Conservation (phyloP, 2,888 invertebrate genomes). For the Syritta pipiens region DNA sequence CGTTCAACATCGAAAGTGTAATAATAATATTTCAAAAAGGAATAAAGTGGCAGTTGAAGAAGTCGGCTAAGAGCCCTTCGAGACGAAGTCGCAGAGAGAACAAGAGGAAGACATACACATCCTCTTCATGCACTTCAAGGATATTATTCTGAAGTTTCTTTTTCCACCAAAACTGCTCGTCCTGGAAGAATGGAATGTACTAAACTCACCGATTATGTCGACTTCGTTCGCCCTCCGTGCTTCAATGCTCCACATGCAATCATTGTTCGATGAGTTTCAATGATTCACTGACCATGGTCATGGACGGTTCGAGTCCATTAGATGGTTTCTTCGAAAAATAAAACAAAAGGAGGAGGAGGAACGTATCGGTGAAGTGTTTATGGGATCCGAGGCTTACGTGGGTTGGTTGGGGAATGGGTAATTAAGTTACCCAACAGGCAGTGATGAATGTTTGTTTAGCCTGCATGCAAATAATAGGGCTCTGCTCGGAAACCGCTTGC, state of each 20-base stretch:
- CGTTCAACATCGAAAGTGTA: conserved; percentile 59
- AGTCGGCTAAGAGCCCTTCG: conserved; percentile 37
- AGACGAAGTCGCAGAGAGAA: conserved; percentile 9
- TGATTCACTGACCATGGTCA: conserved; percentile 66
- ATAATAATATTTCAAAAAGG: conserved; percentile 66
- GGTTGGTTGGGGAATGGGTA: background rate
- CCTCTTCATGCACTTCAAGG: conserved; percentile 51
- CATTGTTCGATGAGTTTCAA: conserved; percentile 58
- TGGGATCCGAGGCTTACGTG: background rate
- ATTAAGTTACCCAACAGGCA: background rate
- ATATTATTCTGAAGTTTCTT: conserved; percentile 53
- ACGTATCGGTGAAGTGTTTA: conserved; percentile 25
- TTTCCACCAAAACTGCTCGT: conserved; percentile 31
- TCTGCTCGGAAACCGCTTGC: background rate
- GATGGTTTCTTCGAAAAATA: background rate
- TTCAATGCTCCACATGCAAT: conserved; percentile 55
- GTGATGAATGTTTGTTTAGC: conserved; percentile 10
- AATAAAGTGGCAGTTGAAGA: conserved; percentile 62
- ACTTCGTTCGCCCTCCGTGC: conserved; percentile 43
- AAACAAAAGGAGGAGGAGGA: background rate
- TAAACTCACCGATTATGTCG: conserved; percentile 56
- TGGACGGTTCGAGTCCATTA: conserved; percentile 63
- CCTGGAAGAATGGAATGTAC: conserved; percentile 42
- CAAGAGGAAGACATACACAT: conserved; percentile 55
- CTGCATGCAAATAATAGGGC: background rate